Evolutionary conservation across 2,797 vertebrate species (phyloP).

Genomic region (Meda fulgida): DNA sequence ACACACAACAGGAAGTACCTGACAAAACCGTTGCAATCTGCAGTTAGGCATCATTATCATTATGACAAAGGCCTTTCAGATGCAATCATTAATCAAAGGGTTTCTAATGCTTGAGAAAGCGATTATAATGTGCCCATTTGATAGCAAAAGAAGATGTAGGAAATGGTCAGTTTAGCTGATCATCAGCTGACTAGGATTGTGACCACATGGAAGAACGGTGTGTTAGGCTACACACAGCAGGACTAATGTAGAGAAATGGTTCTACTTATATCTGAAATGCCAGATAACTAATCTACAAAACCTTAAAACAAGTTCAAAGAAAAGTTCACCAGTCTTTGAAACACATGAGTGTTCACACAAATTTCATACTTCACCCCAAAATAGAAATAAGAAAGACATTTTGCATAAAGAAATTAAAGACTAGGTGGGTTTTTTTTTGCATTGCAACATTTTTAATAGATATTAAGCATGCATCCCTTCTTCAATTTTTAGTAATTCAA

Average conservation of each 20-base stretch:
- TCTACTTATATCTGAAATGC: background rate
- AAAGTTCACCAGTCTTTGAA: conserved; percentile 27
- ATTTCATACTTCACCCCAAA: background rate
- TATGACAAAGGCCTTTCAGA: background rate
- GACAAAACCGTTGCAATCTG: conserved; percentile 17
- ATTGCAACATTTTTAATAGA: background rate
- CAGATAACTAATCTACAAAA: background rate
- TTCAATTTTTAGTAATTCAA: background rate
- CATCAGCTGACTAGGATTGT: background rate
- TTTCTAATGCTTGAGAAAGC: background rate
- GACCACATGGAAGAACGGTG: background rate
- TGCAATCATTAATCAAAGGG: background rate
- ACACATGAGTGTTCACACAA: background rate
- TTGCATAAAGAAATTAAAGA: background rate
- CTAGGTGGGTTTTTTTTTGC: background rate
- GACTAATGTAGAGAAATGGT: background rate
- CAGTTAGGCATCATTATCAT: conserved; percentile 2
- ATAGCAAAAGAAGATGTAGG: background rate
- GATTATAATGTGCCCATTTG: background rate
- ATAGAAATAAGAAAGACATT: background rate
- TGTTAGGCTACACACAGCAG: background rate
- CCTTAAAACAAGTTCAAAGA: background rate
- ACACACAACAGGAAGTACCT: conserved; percentile 99
- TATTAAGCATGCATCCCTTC: background rate
- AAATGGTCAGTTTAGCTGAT: background rate